Evolutionary conservation across 2,888 invertebrate genomes (phyloP).

Genomic region (Yponomeuta malinellus): DNA sequence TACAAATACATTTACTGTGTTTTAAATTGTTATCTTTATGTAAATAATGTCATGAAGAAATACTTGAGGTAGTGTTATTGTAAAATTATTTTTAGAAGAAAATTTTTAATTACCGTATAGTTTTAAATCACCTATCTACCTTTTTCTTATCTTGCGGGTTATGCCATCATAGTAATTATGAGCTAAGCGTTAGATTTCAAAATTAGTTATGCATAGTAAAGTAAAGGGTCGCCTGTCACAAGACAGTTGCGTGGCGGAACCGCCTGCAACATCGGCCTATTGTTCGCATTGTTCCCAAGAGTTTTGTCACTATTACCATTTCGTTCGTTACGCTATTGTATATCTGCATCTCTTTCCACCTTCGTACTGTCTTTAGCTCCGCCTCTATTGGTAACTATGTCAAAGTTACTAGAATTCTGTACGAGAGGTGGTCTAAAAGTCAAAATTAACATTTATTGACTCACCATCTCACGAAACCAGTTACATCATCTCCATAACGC

Average conservation of each 20-base stretch:
- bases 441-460: conserved; percentile 2
- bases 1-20: not conserved
- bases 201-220: not conserved
- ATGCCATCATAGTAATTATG: not conserved
- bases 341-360: not conserved
- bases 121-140: not conserved
- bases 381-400: not conserved
- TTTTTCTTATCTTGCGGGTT: not conserved
- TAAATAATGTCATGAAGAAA: not conserved
- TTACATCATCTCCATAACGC: not conserved
- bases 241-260: not conserved
- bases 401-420: not conserved
- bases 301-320: not conserved
- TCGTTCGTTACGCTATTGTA: not conserved
- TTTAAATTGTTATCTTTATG: not conserved
- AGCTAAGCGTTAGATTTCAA: not conserved
- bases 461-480: not conserved
- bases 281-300: conserved; percentile 6
- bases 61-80: not conserved
- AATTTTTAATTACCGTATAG: not conserved
- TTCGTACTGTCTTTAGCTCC: not conserved
- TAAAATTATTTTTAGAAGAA: not conserved
- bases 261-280: conserved; percentile 1
- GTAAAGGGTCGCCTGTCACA: conserved; percentile 4
- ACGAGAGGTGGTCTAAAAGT: not conserved